Conservation (phyloP, 2,797 vertebrate species). For the Ammospiza maritima region DNA sequence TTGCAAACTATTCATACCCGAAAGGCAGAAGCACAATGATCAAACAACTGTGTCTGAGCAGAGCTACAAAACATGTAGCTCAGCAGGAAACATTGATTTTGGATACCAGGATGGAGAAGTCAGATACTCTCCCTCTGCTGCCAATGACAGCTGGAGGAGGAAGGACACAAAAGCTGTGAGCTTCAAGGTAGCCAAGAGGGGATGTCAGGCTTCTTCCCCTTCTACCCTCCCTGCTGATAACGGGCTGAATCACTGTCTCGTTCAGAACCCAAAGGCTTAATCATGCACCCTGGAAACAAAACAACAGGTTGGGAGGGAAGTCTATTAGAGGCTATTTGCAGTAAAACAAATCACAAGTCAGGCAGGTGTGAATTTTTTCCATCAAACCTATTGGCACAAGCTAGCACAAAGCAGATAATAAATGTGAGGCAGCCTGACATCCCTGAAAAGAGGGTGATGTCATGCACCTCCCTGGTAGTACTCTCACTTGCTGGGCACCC, state of each 20-base stretch:
- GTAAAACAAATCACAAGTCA: neutral
- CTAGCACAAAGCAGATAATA: neutral
- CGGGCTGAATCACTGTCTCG: neutral
- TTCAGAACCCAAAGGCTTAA: neutral
- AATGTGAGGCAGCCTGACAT: neutral
- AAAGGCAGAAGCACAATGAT: constrained; percentile 44
- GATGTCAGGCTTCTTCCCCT: neutral
- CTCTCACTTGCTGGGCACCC: neutral
- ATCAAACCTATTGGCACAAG: neutral
- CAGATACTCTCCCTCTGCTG: neutral
- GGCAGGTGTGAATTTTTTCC: neutral
- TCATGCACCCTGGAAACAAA: constrained; percentile 20
- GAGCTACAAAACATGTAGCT: constrained; percentile 14
- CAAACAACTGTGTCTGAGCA: constrained; percentile 36
- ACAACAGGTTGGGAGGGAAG: neutral
- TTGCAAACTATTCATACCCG: neutral
- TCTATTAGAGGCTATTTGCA: neutral
- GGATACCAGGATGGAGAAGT: neutral
- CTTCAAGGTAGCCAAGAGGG: constrained; percentile 2
- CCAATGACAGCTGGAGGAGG: constrained; percentile 1
- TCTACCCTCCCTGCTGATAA: neutral
- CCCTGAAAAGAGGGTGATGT: neutral
- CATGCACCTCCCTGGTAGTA: neutral
- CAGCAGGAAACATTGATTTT: constrained; percentile 53
- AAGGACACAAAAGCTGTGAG: neutral